Percentiles rank a stretch among this genome's conserved stretches.
Conservation (phyloP, 2,113 vertebrate genomes). For the Clinocottus analis region DNA sequence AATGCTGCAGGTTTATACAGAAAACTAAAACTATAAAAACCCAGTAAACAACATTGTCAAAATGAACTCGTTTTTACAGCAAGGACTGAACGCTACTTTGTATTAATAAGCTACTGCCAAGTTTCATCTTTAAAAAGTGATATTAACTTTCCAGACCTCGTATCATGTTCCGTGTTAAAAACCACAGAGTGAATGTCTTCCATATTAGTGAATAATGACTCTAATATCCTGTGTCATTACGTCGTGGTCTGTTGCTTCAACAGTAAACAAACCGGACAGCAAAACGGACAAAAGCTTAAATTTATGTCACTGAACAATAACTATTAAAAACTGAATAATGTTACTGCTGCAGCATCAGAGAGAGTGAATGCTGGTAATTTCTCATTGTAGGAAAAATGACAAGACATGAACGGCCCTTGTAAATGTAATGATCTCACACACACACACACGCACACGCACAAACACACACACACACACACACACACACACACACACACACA, state of each 20-base stretch:
- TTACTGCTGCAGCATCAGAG: constrained; percentile 31
- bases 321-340: constrained; percentile 57
- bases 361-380: constrained; percentile 58
- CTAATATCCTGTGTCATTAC: constrained; percentile 30
- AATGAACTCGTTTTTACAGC: not conserved
- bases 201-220: constrained; percentile 3
- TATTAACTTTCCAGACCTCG: not conserved
- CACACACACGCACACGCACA: constrained; percentile 7
- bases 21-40: not conserved
- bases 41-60: not conserved
- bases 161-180: not conserved
- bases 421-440: constrained; percentile 56
- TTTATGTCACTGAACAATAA: constrained; percentile 50
- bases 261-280: constrained; percentile 22
- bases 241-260: not conserved
- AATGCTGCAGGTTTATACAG: not conserved
- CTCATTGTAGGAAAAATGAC: constrained; percentile 56
- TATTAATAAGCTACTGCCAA: not conserved
- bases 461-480: constrained; percentile 19
- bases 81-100: not conserved
- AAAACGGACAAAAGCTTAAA: constrained; percentile 41
- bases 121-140: not conserved
- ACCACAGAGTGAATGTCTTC: not conserved
- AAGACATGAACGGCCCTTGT: constrained; percentile 57
- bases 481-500: constrained; percentile 40